A percentile compares a stretch with the other conserved stretches of the same genome.
These are phyloP conservation scores for Nannoperca australis DNA, from an alignment of 2,797 vertebrate species.

Conservation along the genomic window DNA sequence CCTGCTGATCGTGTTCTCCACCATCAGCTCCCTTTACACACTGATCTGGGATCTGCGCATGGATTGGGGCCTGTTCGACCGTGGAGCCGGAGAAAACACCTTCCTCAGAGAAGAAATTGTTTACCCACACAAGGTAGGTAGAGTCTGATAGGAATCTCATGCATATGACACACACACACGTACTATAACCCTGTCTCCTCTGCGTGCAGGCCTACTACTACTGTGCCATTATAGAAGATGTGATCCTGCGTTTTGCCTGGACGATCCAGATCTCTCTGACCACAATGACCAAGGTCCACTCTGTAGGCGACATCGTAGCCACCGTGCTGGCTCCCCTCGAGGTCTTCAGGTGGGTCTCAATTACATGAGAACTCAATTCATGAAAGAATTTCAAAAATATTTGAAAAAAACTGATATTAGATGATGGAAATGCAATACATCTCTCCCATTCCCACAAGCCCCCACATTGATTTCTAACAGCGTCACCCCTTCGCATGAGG, in stretches of 20 bases:
- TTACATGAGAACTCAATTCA: not conserved
- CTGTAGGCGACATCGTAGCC: slow-evolving; percentile 89
- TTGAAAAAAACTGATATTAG: not conserved
- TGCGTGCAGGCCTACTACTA: slow-evolving; percentile 95
- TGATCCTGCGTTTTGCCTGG: slow-evolving; percentile 97
- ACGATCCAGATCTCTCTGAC: slow-evolving; percentile 94
- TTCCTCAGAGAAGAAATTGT: slow-evolving; percentile 98
- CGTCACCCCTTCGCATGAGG: not conserved
- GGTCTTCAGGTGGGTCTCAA: slow-evolving; percentile 93
- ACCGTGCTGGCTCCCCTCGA: slow-evolving; percentile 96
- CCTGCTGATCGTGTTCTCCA: slow-evolving; percentile 93
- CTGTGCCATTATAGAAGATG: slow-evolving; percentile 95
- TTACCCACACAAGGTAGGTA: slow-evolving; percentile 94
- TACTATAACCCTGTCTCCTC: not conserved
- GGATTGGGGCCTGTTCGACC: slow-evolving; percentile 99
- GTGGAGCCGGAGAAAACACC: slow-evolving; percentile 96
- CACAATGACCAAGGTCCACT: slow-evolving; percentile 85
- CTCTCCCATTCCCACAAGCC: not conserved
- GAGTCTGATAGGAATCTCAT: not conserved
- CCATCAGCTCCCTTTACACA: slow-evolving; percentile 95
- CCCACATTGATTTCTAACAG: not conserved
- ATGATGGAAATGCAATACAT: not conserved
- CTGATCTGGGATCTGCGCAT: slow-evolving; percentile 99
- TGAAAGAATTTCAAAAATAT: not conserved
- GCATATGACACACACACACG: not conserved